These are phyloP conservation scores for Leptopilina syphax DNA, from an alignment of 2,888 invertebrate species.

Conservation along the genomic window DNA sequence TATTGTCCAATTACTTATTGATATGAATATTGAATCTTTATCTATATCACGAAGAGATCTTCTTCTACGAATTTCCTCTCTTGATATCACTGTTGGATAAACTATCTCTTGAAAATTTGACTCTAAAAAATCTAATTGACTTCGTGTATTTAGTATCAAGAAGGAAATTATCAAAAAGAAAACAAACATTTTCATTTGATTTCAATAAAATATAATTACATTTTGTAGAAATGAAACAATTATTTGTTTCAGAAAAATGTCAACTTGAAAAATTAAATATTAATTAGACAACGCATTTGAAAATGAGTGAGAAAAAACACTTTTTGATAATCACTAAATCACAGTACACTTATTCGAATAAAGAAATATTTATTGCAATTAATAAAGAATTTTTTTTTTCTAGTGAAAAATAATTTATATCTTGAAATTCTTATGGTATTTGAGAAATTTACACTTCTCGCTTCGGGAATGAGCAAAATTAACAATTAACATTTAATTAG, in stretches of 20 bases:
- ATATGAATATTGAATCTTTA: constrained; percentile 52
- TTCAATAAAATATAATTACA: not conserved
- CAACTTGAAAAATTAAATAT: too few relatives aligned
- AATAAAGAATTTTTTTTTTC: not conserved
- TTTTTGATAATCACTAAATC: too few relatives aligned
- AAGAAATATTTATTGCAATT: not conserved
- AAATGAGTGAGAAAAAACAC: too few relatives aligned
- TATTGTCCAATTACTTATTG: constrained; percentile 66
- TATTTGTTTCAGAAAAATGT: too few relatives aligned
- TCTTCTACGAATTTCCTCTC: constrained; percentile 47
- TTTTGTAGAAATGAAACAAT: too few relatives aligned
- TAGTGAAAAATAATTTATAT: not conserved
- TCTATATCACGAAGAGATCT: constrained; percentile 30
- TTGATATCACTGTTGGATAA: constrained; percentile 60
- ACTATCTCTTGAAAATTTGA: constrained; percentile 54
- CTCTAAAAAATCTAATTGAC: constrained; percentile 24
- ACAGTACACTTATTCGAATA: too few relatives aligned
- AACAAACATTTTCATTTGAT: not conserved
- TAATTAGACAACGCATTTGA: too few relatives aligned
- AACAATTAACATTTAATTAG: constrained; percentile 66
- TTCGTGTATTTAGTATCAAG: constrained; percentile 10
- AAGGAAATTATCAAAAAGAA: not conserved
- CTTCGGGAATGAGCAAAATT: constrained; percentile 45
- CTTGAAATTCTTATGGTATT: constrained; percentile 3
- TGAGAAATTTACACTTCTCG: constrained; percentile 40